These are phyloP conservation scores for Orcinus orca DNA, from an alignment of 2,113 vertebrate species.

Conservation along the genomic window DNA sequence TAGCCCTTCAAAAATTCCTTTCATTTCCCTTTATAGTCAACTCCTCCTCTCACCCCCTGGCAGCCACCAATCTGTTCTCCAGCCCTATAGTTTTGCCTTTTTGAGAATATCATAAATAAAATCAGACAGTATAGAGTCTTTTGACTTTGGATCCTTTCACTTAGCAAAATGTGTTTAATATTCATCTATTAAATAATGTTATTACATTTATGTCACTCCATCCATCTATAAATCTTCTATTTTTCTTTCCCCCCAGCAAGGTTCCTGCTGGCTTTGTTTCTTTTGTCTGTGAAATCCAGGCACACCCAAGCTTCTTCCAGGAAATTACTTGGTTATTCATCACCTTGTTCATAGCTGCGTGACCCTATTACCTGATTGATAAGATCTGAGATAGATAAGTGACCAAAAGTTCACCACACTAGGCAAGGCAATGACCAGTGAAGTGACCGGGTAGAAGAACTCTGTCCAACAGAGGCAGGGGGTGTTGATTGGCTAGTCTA, in stretches of 20 bases:
- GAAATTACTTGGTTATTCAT: not conserved
- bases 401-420: not conserved
- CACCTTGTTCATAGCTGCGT: not conserved
- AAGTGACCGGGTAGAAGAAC: not conserved
- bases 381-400: not conserved
- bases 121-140: not conserved
- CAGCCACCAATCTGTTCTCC: not conserved
- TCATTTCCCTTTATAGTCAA: not conserved
- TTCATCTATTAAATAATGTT: not conserved
- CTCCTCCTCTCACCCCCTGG: not conserved
- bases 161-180: constrained; percentile 3
- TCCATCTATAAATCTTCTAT: not conserved
- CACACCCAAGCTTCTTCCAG: not conserved
- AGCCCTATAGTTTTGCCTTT: not conserved
- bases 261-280: not conserved
- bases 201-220: not conserved
- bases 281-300: not conserved
- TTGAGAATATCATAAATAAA: not conserved
- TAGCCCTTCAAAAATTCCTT: not conserved
- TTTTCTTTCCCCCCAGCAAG: not conserved
- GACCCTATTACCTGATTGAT: not conserved
- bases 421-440: not conserved
- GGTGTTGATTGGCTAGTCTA: not conserved
- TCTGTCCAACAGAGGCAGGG: not conserved
- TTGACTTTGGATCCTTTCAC: not conserved